Evolutionary conservation across 2,888 invertebrate genomes (phyloP).

Genomic region (Heterodera filipjevi): DNA sequence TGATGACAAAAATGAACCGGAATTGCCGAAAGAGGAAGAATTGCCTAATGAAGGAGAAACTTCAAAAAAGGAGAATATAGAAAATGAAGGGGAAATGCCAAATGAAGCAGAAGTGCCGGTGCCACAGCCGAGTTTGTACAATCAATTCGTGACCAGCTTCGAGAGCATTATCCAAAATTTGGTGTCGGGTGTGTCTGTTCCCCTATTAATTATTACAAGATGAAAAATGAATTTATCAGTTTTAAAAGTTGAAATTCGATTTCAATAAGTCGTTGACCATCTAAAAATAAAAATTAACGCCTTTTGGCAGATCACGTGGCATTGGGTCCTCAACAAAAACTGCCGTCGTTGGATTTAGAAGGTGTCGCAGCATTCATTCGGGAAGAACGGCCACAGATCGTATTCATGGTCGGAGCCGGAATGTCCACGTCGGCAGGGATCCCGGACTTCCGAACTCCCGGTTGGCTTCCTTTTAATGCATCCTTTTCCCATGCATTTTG

Average conservation of each 20-base stretch:
- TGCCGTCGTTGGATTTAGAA: constrained; percentile 41
- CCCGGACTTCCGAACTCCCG: constrained; percentile 89
- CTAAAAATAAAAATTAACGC: neutral
- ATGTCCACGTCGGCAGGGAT: constrained; percentile 93
- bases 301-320: constrained; percentile 7
- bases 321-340: constrained; percentile 13
- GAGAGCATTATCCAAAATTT: constrained; percentile 14
- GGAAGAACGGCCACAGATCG: constrained; percentile 72
- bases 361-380: constrained; percentile 53
- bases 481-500: neutral
- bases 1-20: neutral
- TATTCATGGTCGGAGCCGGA: constrained; percentile 93
- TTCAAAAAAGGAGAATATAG: neutral
- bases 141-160: constrained; percentile 28
- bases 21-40: neutral
- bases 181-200: neutral
- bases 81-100: neutral
- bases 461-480: constrained; percentile 32
- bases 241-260: no score
- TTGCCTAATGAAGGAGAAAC: no score
- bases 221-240: no score
- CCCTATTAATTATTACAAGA: neutral
- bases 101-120: neutral
- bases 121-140: constrained; percentile 19
- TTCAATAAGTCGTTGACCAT: no score